phyloP scores from a whole-genome alignment of 2,888 invertebrate species.

The Andrena fulva region DNA sequence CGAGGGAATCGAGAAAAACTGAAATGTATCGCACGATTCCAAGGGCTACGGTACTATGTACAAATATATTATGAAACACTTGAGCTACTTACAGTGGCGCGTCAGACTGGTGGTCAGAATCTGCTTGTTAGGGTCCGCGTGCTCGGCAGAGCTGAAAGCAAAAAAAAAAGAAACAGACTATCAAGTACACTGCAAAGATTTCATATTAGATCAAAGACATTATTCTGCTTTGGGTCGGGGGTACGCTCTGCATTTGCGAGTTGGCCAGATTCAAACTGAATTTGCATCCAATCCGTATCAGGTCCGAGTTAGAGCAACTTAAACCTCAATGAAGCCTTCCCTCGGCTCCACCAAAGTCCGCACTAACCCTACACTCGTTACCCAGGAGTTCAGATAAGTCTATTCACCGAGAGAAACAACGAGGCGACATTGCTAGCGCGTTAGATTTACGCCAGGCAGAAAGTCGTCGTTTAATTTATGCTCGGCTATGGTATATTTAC shows the following conservation, averaged over 20 bases:
- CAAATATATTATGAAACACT: too few species aligned
- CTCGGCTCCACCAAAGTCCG: too few species aligned
- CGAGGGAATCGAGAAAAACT: neutral
- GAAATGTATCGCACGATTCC: neutral
- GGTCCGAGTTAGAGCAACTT: too few species aligned
- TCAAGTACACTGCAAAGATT: neutral
- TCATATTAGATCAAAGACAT: too few species aligned
- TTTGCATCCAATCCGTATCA: too few species aligned
- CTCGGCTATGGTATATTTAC: slow-evolving; percentile 42
- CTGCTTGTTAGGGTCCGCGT: slow-evolving; percentile 73
- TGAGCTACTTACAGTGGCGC: slow-evolving; percentile 77
- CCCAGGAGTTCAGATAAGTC: neutral
- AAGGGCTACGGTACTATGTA: too few species aligned
- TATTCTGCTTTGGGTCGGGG: too few species aligned
- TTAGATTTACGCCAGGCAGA: slow-evolving; percentile 16
- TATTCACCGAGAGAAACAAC: neutral
- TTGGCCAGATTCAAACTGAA: too few species aligned
- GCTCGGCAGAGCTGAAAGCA: slow-evolving; percentile 74
- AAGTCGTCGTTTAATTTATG: slow-evolving; percentile 21
- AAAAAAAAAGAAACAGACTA: slow-evolving; percentile 15
- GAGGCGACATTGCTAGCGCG: neutral
- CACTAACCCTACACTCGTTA: too few species aligned
- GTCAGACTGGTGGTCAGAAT: slow-evolving; percentile 79
- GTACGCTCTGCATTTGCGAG: too few species aligned
- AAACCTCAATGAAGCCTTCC: too few species aligned